phyloP scores from a whole-genome alignment of 1,140 invertebrate species.

The Melanaphis sacchari region DNA sequence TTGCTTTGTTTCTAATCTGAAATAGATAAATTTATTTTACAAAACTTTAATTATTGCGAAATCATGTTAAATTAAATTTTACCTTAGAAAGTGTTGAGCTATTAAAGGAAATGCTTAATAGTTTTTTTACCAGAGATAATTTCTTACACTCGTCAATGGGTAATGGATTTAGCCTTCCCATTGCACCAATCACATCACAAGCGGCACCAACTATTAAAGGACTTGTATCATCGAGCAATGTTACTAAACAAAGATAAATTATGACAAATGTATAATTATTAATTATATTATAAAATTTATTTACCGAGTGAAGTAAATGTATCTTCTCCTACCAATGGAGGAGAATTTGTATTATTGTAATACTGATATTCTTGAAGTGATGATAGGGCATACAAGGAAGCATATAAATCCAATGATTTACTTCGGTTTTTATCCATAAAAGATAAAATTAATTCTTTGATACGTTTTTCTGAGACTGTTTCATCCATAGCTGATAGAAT shows the following conservation, averaged over 20 bases:
- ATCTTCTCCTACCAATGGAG: slow-evolving; percentile 58
- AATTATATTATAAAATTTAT: background rate
- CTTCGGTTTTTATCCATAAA: slow-evolving; percentile 47
- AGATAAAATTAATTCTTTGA: slow-evolving; percentile 24
- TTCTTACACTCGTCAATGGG: slow-evolving; percentile 69
- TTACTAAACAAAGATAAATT: background rate
- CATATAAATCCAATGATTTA: slow-evolving; percentile 30
- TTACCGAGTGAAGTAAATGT: slow-evolving; percentile 34
- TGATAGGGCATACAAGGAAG: slow-evolving; percentile 32
- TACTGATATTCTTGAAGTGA: slow-evolving; percentile 66
- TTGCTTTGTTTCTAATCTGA: slow-evolving; percentile 75
- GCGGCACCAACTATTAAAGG: slow-evolving; percentile 70
- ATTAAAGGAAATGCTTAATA: slow-evolving; percentile 71
- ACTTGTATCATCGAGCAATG: slow-evolving; percentile 63
- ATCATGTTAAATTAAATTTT: background rate
- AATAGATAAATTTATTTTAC: no score
- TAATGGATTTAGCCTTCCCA: slow-evolving; percentile 72
- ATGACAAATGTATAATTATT: background rate
- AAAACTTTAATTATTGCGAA: no score
- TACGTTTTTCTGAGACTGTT: background rate
- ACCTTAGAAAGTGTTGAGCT: slow-evolving; percentile 71
- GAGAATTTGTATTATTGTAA: slow-evolving; percentile 63
- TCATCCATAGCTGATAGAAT: slow-evolving; percentile 32
- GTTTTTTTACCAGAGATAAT: slow-evolving; percentile 62
- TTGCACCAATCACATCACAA: slow-evolving; percentile 72